A percentile compares a stretch with the other conserved stretches of the same genome.
phyloP scores from a whole-genome alignment of 2,888 invertebrate genomes.

The Acrobasis consociella region DNA sequence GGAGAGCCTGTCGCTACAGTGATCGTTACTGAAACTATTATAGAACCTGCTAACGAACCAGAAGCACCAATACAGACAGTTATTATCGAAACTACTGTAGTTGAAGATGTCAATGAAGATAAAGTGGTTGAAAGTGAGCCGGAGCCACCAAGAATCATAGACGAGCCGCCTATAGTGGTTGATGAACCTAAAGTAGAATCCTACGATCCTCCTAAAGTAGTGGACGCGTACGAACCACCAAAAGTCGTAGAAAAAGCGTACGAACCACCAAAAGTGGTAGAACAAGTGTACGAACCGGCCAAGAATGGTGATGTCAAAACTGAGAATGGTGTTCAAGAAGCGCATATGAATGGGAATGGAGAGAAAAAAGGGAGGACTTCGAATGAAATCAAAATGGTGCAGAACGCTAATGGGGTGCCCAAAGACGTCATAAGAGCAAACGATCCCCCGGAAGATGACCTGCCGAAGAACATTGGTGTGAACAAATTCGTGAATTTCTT shows the following conservation, averaged over 20 bases:
- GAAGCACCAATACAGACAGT: not conserved
- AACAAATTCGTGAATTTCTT: conserved; percentile 79
- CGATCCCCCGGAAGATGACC: conserved; percentile 74
- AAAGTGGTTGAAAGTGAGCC: not conserved
- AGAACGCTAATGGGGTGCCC: conserved; percentile 56
- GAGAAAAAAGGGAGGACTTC: conserved; percentile 55
- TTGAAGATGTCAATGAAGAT: too few relatives aligned
- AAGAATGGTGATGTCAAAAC: conserved; percentile 24
- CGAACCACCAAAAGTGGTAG: conserved; percentile 19
- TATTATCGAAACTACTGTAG: not conserved
- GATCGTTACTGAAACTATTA: conserved; percentile 22
- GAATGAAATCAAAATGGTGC: conserved; percentile 74
- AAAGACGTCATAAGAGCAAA: conserved; percentile 74
- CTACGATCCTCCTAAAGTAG: conserved; percentile 18
- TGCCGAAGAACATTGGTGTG: conserved; percentile 76
- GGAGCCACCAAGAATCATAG: conserved; percentile 24
- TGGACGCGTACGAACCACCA: not conserved
- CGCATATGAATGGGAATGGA: conserved; percentile 45
- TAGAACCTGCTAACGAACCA: conserved; percentile 33
- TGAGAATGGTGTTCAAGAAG: conserved; percentile 12
- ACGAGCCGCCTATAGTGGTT: conserved; percentile 23
- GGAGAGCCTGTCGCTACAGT: not conserved
- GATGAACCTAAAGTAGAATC: conserved; percentile 20
- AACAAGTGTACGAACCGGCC: conserved; percentile 11
- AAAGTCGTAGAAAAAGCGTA: conserved; percentile 1